These are phyloP conservation scores for Cossypha niveicapilla DNA, from an alignment of 2,797 vertebrate species.

Conservation along the genomic window DNA sequence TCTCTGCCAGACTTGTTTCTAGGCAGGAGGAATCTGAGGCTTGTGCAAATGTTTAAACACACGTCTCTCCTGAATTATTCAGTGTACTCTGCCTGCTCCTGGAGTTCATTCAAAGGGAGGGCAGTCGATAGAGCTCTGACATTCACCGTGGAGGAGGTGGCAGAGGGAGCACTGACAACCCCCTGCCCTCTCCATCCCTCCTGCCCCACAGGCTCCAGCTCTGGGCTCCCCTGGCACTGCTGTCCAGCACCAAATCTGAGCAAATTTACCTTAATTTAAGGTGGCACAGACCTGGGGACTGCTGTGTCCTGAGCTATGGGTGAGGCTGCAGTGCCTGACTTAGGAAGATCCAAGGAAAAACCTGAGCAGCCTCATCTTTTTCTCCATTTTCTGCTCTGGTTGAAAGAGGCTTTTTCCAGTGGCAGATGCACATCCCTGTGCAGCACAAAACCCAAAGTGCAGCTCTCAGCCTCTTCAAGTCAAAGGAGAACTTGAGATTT, in stretches of 20 bases:
- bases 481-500: neutral
- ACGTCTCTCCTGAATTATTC: constrained; percentile 29
- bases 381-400: neutral
- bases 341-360: neutral
- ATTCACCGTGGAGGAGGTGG: neutral
- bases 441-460: neutral
- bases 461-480: neutral
- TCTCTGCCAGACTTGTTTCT: neutral
- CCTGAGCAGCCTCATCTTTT: rapidly evolving
- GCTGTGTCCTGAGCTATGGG: neutral
- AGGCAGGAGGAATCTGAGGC: constrained; percentile 10
- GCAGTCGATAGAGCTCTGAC: neutral
- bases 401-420: neutral
- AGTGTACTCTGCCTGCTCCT: neutral
- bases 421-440: neutral
- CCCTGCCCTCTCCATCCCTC: neutral
- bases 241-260: neutral
- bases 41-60: constrained; percentile 47
- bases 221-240: neutral
- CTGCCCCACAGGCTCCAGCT: neutral
- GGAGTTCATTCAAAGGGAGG: constrained; percentile 21
- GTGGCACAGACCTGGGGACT: neutral
- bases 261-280: neutral
- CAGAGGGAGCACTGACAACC: neutral
- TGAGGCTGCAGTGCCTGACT: neutral